Evolutionary conservation across 2,797 vertebrate genomes (phyloP), one percentile per base, ranked within the genome.

Genomic region (Apogon talboti): DNA sequence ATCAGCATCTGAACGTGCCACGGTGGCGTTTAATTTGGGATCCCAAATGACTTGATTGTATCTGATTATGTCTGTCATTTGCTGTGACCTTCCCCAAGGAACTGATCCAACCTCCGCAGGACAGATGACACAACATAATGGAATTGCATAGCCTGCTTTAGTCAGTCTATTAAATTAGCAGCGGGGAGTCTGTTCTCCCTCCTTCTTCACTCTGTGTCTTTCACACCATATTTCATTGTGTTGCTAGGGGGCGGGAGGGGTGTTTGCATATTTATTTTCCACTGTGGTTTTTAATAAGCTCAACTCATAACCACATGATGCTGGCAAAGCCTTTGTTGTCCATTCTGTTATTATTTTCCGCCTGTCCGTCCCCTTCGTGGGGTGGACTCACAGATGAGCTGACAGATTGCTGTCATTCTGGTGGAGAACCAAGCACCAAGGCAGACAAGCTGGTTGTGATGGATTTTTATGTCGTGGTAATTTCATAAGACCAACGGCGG

Each of bases 341-440:
- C 74, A 12, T 69, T 76, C 75, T 84, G 77, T 83, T 82, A 74
- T 87, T 86, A 79, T 86, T 76, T 68, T 78, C 67, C 37, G 41
- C 68, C 68, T 12, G 65, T 75, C 53, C 68, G 40, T 64, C 53
- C 38, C 45, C 60, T 78, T 63, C 73, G 70, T 57, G 46, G 80
- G 70, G 63, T 64, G 74, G 71, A 66, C 78, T 74, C 40, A 10
- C 89, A 88, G 86, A 91, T 83, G 84, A 90, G 71, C 70, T 49
- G 67, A 90, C 89, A 90, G 91, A 91, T 91, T 89, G 87, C 73
- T n/a, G 60, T 69, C 52, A 61, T 83, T 80, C 76, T 87, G 83
- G 49, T 77, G 59, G 65, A 81, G 80, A 58, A 61, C 56, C 19
- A 18, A 79, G 68, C 64, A 15, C 57, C 24, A 37, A 45, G 45